Evolutionary conservation across 2,113 vertebrate genomes (phyloP), one percentile per base, ranked within the genome.

Genomic region (Rhadina sibilatrix): DNA sequence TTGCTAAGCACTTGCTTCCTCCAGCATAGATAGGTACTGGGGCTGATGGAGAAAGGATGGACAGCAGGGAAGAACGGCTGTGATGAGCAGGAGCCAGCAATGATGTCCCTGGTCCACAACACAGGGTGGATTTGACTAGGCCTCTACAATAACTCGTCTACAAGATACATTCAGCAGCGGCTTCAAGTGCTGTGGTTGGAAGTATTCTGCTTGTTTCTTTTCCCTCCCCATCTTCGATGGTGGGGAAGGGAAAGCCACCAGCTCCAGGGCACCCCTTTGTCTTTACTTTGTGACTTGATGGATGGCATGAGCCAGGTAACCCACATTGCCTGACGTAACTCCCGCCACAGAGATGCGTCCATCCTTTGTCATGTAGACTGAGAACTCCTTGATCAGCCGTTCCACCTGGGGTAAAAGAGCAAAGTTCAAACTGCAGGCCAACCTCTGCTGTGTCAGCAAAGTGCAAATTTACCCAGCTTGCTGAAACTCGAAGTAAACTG

Each of bases 361-460:
- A 23, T 99, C 99, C 94, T 99, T 99, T 38, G 99, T 99, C 99
- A 99, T 99, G 95, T 99, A 99, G 93, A 99, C 95, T 0, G 99
- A 99, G 97, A 99, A 99, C 78, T 99, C 99, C 87, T 99, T 99
- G 44, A 82, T 99, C 88, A 99, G 97, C 50, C 98, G 98, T 56
- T 99, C 99, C 79, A 99, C 99, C 99, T 99, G 95, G 44, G 71
- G 53, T 8, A 22, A 83, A 60, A 93, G 12, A 81, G 31, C 86
- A 95, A 59, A 85, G 56, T 57, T 95, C 70, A 88, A 91, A 63
- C 11, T 8, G 0, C 33, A 63, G 40, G 28, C 37, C 53, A 53
- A 35, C 33, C 38, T 71, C 56, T 19, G 15, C 33, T 56, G 18
- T 54, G 18, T 38, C 21, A 49, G 22, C 42, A 53, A 28, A 63